Base-by-base conservation (phyloP, 2,113 vertebrate species). In the Chloroceryle aenea region DNA sequence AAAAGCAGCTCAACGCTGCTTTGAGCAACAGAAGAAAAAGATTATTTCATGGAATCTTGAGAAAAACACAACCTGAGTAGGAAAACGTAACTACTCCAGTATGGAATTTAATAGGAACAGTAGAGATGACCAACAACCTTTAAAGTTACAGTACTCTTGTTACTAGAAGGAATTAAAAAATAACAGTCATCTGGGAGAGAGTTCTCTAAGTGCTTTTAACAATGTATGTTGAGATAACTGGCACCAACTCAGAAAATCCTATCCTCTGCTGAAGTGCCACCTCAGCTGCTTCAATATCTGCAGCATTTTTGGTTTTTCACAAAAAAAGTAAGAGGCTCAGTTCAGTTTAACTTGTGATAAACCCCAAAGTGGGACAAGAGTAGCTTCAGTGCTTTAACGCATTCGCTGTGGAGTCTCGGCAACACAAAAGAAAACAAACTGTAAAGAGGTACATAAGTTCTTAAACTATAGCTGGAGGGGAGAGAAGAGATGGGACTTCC, bases 401-500 rank as follows among this genome's bases (percentile, higher is more conserved):
- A 12, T 63, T 88, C 56, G 90, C 26, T 17, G 68, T 55, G 64
- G 40, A 88, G 61, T 63, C 83, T 82, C 75, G 29, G 64, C 91
- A 94, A 96, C 76, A 71, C 21, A 61, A 66, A 61, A 36, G 58
- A 62, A 90, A 85, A 8, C 45, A 71, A 95, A 52, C 47, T 88
- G 59, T 75, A 50, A 40, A 90, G 85, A 86, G 58, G 67, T 40
- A 89, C 26, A 2, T 43, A 38, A 87, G 43, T 68, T 96, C 91
- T 87, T 68, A 71, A 72, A 85, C 94, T 96, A 82, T 38, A 85
- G 34, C 63, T 86, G 25, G 55, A 55, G 42, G 23, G 59, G 69
- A 47, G 2, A 72, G 56, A 91, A 96, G 94, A 71, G 82, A 90
- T 61, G 82, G 84, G 91, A 90, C 79, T 86, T 74, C 82, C 61